Evolutionary conservation across 2,797 vertebrate genomes (phyloP).

Genomic region (Sebastes trivittatus): DNA sequence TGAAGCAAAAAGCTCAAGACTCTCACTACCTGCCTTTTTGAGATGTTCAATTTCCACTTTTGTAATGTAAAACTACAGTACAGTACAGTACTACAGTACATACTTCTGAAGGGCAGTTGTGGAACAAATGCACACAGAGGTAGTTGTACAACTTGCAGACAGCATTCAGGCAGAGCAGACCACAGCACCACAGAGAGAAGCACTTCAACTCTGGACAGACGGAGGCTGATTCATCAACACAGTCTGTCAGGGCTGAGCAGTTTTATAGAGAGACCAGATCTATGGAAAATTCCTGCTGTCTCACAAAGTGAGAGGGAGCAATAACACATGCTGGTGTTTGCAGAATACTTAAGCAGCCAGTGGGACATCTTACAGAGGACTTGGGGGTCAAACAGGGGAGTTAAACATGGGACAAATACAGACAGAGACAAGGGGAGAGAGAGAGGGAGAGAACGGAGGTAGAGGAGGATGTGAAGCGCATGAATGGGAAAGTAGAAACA

Average conservation of each 20-base stretch:
- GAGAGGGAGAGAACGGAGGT: neutral
- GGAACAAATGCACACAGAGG: neutral
- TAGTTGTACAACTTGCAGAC: conserved; percentile 6
- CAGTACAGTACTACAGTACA: neutral
- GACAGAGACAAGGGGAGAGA: neutral
- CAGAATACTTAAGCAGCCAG: conserved; percentile 52
- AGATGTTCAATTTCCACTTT: neutral
- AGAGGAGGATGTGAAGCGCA: neutral
- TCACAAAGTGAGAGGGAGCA: conserved; percentile 27
- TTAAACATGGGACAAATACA: conserved; percentile 24
- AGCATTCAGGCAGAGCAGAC: neutral
- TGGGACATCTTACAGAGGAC: conserved; percentile 18
- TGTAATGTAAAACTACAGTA: neutral
- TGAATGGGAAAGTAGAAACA: neutral
- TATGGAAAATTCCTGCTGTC: conserved; percentile 55
- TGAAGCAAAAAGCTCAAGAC: neutral
- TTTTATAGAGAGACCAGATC: conserved; percentile 52
- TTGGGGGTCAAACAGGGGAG: conserved; percentile 56
- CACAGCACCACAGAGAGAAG: neutral
- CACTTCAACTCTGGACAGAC: conserved; percentile 17
- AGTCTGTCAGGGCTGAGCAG: conserved; percentile 48
- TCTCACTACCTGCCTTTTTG: neutral
- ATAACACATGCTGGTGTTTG: conserved; percentile 54
- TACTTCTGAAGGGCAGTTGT: neutral
- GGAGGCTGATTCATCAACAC: conserved; percentile 54